phyloP scores from a whole-genome alignment of 2,888 invertebrate species.

The Hypolimnas misippus region DNA sequence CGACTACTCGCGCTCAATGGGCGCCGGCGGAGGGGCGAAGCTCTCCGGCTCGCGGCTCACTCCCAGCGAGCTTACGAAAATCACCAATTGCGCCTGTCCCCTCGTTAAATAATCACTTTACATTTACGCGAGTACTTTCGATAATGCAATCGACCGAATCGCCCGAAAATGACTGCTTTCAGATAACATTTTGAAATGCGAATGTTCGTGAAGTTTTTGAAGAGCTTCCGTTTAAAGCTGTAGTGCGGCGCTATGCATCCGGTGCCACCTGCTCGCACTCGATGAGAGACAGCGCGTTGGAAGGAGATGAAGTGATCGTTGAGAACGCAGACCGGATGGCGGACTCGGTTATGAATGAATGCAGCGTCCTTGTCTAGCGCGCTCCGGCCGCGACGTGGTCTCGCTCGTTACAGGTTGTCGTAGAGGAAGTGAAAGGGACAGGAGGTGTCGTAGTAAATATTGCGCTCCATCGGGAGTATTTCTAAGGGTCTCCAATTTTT shows the following conservation, averaged over 20 bases:
- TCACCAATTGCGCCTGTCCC: conserved; percentile 76
- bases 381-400: conserved; percentile 56
- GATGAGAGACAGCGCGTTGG: conserved; percentile 72
- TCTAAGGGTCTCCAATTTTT: conserved; percentile 71
- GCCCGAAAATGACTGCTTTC: conserved; percentile 21
- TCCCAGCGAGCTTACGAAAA: conserved; percentile 80
- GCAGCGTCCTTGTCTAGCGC: conserved; percentile 67
- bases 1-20: conserved; percentile 78
- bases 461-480: conserved; percentile 74
- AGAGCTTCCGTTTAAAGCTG: conserved; percentile 75
- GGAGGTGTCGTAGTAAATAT: conserved; percentile 82
- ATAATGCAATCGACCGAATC: conserved; percentile 16
- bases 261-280: conserved; percentile 82
- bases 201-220: conserved; percentile 63
- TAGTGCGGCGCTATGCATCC: conserved; percentile 71
- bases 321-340: conserved; percentile 81
- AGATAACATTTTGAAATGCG: conserved; percentile 50
- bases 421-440: conserved; percentile 84
- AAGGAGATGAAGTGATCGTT: conserved; percentile 81
- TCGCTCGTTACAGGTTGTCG: conserved; percentile 76
- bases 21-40: conserved; percentile 81
- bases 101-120: conserved; percentile 58
- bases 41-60: conserved; percentile 65
- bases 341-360: conserved; percentile 84
- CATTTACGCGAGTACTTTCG: conserved; percentile 40